Conservation (phyloP, 2,797 vertebrate species). For the Clarias laeviceps region DNA sequence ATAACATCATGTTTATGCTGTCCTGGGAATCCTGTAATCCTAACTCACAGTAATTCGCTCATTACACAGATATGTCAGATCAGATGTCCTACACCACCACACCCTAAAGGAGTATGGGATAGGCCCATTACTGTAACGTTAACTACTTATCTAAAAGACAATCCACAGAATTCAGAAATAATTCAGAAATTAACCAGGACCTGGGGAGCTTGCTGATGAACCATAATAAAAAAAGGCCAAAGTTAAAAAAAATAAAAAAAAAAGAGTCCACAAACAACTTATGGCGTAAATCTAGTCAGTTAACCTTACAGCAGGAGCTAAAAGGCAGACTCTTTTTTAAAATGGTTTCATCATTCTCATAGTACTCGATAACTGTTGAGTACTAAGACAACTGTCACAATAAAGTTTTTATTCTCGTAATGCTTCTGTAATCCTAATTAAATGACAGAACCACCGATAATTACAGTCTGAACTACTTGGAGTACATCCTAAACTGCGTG, state of each 20-base stretch:
- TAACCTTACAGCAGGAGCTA: neutral
- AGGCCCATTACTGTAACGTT: neutral
- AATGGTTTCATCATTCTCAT: neutral
- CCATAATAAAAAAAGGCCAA: neutral
- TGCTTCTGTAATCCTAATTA: neutral
- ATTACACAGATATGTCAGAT: slow-evolving; percentile 20
- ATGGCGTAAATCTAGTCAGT: neutral
- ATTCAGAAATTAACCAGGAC: too few relatives aligned
- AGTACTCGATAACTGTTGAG: neutral
- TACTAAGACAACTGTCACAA: neutral
- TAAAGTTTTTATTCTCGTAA: neutral
- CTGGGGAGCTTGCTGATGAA: neutral
- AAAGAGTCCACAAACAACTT: neutral
- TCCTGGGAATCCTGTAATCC: neutral
- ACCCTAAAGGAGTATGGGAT: neutral
- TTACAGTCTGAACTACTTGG: neutral
- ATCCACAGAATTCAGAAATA: neutral
- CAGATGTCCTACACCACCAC: slow-evolving; percentile 2
- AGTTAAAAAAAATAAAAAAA: neutral
- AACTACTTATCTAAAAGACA: neutral
- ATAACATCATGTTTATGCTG: neutral
- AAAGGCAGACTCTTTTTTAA: neutral
- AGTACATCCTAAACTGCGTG: neutral
- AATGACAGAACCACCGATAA: neutral
- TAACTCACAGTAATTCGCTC: slow-evolving; percentile 1